These are phyloP conservation scores for Pristionchus mayeri DNA, from an alignment of 2,888 invertebrate species.

Conservation along the genomic window DNA sequence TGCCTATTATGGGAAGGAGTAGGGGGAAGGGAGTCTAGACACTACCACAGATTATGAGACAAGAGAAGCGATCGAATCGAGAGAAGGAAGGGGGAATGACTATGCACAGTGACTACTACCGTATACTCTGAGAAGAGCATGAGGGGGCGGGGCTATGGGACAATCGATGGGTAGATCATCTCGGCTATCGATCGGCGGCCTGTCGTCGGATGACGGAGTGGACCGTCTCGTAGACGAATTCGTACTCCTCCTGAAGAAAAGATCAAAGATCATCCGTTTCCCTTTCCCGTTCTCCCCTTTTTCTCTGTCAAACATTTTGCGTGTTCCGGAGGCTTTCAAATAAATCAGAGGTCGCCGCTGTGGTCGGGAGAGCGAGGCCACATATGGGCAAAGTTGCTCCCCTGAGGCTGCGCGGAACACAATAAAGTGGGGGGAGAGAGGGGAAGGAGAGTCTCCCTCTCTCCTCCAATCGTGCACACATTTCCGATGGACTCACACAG, in stretches of 20 bases:
- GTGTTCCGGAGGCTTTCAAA: slow-evolving; percentile 20
- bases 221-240: slow-evolving; percentile 78
- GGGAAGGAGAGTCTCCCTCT: neutral
- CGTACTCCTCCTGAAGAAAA: slow-evolving; percentile 78
- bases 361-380: neutral
- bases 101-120: slow-evolving; percentile 12
- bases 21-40: neutral
- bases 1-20: neutral
- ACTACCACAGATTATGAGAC: neutral
- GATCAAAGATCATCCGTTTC: slow-evolving; percentile 36
- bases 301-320: neutral
- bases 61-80: neutral
- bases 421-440: neutral
- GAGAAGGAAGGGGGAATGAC: neutral
- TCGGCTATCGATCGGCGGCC: neutral
- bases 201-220: slow-evolving; percentile 76
- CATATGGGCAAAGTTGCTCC: slow-evolving; percentile 14
- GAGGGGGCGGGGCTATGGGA: neutral
- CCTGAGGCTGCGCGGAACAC: slow-evolving; percentile 4
- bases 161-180: neutral
- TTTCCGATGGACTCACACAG: no score
- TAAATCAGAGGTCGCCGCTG: neutral
- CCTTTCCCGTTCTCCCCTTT: neutral
- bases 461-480: neutral
- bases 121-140: neutral